phyloP scores from a whole-genome alignment of 1,140 invertebrate species.

The Eupristina koningsbergeri region DNA sequence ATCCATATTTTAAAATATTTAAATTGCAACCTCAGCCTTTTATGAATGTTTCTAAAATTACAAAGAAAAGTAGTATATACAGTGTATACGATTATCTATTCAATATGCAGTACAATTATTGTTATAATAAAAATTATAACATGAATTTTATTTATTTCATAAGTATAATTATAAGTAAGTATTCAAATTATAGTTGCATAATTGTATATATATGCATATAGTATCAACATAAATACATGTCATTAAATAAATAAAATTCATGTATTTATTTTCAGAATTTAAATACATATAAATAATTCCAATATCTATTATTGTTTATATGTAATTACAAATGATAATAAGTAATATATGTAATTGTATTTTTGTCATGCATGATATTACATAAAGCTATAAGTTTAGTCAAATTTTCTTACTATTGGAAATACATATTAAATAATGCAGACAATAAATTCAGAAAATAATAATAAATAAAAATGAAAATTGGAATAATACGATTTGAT shows the following conservation, averaged over 20 bases:
- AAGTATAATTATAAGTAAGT: not conserved
- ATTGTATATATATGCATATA: not conserved
- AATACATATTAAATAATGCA: conserved; percentile 67
- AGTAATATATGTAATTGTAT: not conserved
- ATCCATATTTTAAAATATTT: not conserved
- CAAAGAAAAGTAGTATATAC: not conserved
- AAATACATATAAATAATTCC: not conserved
- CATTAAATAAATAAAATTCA: conserved; percentile 14
- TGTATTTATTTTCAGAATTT: not conserved
- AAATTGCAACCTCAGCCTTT: not conserved
- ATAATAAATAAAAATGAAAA: conserved; percentile 42
- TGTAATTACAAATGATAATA: not conserved
- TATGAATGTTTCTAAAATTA: not conserved
- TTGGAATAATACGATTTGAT: conserved; percentile 10
- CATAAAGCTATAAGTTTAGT: conserved; percentile 45
- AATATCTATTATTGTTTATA: not conserved
- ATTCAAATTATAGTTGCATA: not conserved
- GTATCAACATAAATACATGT: not conserved
- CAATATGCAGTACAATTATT: not conserved
- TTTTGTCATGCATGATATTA: not conserved
- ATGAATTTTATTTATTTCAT: conserved; percentile 20
- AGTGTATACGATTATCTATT: conserved; percentile 19
- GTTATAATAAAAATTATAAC: not conserved
- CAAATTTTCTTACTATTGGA: conserved; percentile 57
- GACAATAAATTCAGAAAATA: conserved; percentile 68